phyloP scores from a whole-genome alignment of 2,113 vertebrate genomes.

The Callocephalon fimbriatum region DNA sequence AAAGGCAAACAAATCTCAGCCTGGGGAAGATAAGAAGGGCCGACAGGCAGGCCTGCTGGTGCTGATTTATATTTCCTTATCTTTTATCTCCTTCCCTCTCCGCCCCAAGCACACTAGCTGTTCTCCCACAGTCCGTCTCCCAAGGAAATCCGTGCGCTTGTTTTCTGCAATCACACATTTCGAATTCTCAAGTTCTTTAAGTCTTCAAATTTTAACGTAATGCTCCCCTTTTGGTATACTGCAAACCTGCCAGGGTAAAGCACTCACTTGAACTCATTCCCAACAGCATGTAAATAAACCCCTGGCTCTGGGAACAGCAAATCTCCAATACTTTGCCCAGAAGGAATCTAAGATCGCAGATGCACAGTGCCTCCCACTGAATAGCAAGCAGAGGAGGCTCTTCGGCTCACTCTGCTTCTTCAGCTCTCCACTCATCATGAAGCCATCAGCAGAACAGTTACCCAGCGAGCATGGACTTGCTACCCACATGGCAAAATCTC shows the following conservation, averaged over 20 bases:
- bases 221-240: background rate
- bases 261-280: background rate
- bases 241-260: background rate
- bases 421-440: background rate
- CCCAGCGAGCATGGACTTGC: background rate
- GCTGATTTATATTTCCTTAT: constrained; percentile 53
- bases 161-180: background rate
- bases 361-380: background rate
- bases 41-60: background rate
- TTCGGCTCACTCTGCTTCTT: background rate
- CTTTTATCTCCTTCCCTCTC: constrained; percentile 45
- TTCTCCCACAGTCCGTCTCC: constrained; percentile 49
- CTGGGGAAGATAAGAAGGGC: constrained; percentile 29
- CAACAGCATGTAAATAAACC: background rate
- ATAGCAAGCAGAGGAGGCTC: background rate
- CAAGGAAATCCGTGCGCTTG: background rate
- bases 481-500: background rate
- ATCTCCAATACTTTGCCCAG: background rate
- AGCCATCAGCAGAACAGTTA: background rate
- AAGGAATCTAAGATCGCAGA: background rate
- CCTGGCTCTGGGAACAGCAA: background rate
- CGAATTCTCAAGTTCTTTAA: background rate
- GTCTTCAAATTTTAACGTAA: background rate
- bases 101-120: background rate
- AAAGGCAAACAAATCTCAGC: constrained; percentile 56